A percentile compares a stretch with the other conserved stretches of the same genome.
Conservation (phyloP, 2,797 vertebrate genomes). For the Premnoplex brunnescens region DNA sequence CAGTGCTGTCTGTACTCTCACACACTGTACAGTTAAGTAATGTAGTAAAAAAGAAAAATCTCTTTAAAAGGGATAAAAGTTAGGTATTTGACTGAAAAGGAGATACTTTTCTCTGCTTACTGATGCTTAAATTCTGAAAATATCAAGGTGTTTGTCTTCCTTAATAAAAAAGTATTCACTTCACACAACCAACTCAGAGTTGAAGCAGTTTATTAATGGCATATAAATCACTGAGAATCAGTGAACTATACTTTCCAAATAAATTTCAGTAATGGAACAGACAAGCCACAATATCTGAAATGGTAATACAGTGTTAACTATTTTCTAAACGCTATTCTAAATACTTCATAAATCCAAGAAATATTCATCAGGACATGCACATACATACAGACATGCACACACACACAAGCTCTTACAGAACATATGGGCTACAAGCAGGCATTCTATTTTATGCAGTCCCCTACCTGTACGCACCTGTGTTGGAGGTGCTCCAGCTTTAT, state of each 20-base stretch:
- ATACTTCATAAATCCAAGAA: not conserved
- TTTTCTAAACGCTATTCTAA: not conserved
- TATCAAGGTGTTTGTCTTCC: not conserved
- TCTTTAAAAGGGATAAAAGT: not conserved
- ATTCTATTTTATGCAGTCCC: fast-evolving
- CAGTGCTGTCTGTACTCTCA: not conserved
- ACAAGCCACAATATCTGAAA: not conserved
- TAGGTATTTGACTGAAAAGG: not conserved
- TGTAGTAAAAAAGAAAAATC: not conserved
- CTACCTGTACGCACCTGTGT: not conserved
- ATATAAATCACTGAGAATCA: not conserved
- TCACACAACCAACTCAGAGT: not conserved
- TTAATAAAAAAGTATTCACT: not conserved
- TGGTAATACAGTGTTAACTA: not conserved
- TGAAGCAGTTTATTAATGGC: not conserved
- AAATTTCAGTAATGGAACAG: not conserved
- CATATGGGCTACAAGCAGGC: not conserved
- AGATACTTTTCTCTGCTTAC: not conserved
- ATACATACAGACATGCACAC: not conserved
- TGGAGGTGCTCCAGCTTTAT: not conserved
- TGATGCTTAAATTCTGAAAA: not conserved
- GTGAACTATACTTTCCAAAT: not conserved
- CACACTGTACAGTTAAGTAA: not conserved
- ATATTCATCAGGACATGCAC: not conserved
- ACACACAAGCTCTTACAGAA: not conserved